Base-by-base conservation (phyloP, 37 sponge, comb jelly and placozoan genomes). In the Tethya wilhelma region DNA sequence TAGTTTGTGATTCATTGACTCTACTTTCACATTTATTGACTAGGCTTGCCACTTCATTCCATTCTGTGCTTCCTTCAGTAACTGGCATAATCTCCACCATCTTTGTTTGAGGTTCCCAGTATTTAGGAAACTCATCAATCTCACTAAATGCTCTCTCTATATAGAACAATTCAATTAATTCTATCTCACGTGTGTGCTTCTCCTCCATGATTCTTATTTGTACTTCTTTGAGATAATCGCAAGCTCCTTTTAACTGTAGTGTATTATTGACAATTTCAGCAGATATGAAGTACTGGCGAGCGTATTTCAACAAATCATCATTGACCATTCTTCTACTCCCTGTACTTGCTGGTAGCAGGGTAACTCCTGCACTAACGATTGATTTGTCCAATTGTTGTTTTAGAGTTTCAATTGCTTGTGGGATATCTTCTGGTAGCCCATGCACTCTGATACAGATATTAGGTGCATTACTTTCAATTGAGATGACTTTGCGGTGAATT, bases 31-130 rank as follows among this genome's bases (percentile, higher is more conserved):
- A n/a, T n/a, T n/a, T n/a, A n/a, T n/a, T n/a, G n/a, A n/a, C n/a
- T n/a, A n/a, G n/a, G n/a, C n/a, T n/a, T n/a, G 56, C 45, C 0
- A 84, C 53, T 0, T 84, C 40, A 0, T 38, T 57, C 79, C 85
- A 90, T 38, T 90, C 90, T 26, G 23, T 2, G 11, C 72, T 67
- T 23, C 25, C 19, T 40, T 23, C 20, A 23, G 12, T 38, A 1
- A 86, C 67, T 0, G 14, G 2, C 59, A 69, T 84, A 25, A 84
- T 40, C 4, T 25, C 78, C 38, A 32, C 29, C 14, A 56, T 57
- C 11, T 67, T 56, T 46, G 59, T 26, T 41, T 84, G 85, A 30
- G 60, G 36, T 8, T 74, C 85, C 85, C 85, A 84, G 25, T 68
- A 1, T 17, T 32, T 25, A 58, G 85, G 85, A 28, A 64, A 19